A percentile compares a stretch with the other conserved stretches of the same genome.
These are phyloP conservation scores for Iselma pallidipennis DNA, from an alignment of 2,888 invertebrate genomes.

Conservation along the genomic window DNA sequence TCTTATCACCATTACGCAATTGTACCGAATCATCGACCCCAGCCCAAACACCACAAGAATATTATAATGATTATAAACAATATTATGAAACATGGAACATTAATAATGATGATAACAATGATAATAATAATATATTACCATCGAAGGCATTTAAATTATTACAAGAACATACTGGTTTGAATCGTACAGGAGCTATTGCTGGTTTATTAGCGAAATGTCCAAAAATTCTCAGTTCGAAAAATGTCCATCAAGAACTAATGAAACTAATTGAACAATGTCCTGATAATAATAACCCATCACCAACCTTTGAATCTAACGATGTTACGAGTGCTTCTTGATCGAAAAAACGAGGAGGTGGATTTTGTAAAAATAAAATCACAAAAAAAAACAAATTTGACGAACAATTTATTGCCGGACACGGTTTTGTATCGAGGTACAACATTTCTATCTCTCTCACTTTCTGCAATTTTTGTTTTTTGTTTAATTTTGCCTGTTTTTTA, in stretches of 20 bases:
- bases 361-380: constrained; percentile 21
- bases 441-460: too few relatives aligned
- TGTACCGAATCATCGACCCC: constrained; percentile 58
- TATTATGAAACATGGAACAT: constrained; percentile 61
- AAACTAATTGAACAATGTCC: constrained; percentile 50
- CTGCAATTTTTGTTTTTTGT: constrained; percentile 5
- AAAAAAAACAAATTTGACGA: not conserved
- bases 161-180: constrained; percentile 56
- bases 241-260: constrained; percentile 58
- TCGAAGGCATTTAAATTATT: constrained; percentile 63
- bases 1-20: constrained; percentile 47
- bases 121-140: constrained; percentile 59
- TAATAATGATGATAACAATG: constrained; percentile 32
- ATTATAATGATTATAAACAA: constrained; percentile 58
- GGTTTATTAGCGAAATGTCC: constrained; percentile 66
- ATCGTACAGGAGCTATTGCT: constrained; percentile 53
- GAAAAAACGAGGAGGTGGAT: constrained; percentile 37
- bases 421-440: constrained; percentile 27
- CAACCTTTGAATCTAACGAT: constrained; percentile 43
- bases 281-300: constrained; percentile 40
- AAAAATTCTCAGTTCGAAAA: constrained; percentile 64
- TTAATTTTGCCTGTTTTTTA: constrained; percentile 23
- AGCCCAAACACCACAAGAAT: constrained; percentile 58
- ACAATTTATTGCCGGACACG: constrained; percentile 28
- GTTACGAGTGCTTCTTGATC: constrained; percentile 47